Conservation (phyloP, 1,140 invertebrate genomes). For the Onthophagus taurus region DNA sequence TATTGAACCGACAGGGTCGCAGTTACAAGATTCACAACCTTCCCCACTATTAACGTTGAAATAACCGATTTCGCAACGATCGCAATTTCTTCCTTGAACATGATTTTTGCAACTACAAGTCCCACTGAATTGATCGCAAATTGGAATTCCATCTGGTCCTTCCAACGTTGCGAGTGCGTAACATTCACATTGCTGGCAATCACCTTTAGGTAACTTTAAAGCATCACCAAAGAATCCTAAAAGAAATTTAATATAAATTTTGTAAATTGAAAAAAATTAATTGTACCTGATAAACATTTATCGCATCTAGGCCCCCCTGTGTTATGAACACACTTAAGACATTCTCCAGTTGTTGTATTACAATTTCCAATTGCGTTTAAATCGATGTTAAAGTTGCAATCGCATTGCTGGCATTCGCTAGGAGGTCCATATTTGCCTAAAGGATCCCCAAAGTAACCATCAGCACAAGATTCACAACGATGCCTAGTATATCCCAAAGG, state of each 20-base stretch:
- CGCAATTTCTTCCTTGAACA: slow-evolving; percentile 81
- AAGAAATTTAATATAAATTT: slow-evolving; percentile 11
- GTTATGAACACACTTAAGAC: slow-evolving; percentile 95
- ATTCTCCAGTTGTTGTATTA: slow-evolving; percentile 86
- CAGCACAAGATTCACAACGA: slow-evolving; percentile 85
- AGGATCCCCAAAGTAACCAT: slow-evolving; percentile 92
- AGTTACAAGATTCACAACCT: slow-evolving; percentile 79
- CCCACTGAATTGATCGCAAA: slow-evolving; percentile 73
- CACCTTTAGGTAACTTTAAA: slow-evolving; percentile 75
- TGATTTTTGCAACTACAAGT: slow-evolving; percentile 80
- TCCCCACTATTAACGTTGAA: slow-evolving; percentile 73
- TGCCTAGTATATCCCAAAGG: slow-evolving; percentile 85
- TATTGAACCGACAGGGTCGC: slow-evolving; percentile 74
- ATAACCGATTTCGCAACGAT: slow-evolving; percentile 77
- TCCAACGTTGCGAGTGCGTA: slow-evolving; percentile 68
- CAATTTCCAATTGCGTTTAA: slow-evolving; percentile 90
- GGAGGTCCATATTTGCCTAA: slow-evolving; percentile 52
- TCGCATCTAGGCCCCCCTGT: slow-evolving; percentile 85
- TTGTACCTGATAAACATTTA: slow-evolving; percentile 71
- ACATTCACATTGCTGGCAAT: slow-evolving; percentile 84
- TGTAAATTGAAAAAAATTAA: too few relatives aligned
- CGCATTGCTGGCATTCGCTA: slow-evolving; percentile 71
- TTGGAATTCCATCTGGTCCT: slow-evolving; percentile 52
- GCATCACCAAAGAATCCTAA: slow-evolving; percentile 80
- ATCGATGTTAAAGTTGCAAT: slow-evolving; percentile 94